These are phyloP conservation scores for Helicoverpa assulta DNA, from an alignment of 2,888 invertebrate genomes.

Conservation along the genomic window DNA sequence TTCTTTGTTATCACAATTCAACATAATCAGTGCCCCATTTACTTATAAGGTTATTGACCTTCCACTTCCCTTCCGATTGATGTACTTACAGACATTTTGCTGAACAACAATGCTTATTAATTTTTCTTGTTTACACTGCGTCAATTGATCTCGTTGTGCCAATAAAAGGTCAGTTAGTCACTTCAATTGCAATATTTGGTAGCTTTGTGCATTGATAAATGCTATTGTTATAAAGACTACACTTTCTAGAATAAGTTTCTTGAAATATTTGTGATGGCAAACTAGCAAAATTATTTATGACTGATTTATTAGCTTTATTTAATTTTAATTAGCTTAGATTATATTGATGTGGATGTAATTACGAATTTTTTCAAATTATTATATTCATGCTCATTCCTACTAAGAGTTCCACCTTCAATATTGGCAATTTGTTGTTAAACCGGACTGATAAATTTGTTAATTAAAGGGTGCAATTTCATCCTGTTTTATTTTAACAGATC, in stretches of 20 bases:
- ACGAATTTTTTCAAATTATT: too few relatives aligned
- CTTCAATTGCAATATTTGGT: constrained; percentile 33
- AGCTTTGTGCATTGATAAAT: constrained; percentile 24
- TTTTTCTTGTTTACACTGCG: constrained; percentile 62
- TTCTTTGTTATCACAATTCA: constrained; percentile 43
- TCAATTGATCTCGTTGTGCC: constrained; percentile 63
- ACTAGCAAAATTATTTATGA: too few relatives aligned
- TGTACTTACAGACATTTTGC: constrained; percentile 45
- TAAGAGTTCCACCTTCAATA: too few relatives aligned
- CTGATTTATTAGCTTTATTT: too few relatives aligned
- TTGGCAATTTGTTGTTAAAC: too few relatives aligned
- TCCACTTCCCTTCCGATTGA: constrained; percentile 72
- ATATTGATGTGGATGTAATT: too few relatives aligned
- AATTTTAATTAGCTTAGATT: too few relatives aligned
- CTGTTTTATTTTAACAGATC: too few relatives aligned
- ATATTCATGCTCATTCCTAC: too few relatives aligned
- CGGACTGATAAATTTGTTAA: too few relatives aligned
- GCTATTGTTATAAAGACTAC: not conserved
- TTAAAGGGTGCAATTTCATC: too few relatives aligned
- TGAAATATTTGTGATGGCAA: not conserved
- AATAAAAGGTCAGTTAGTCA: constrained; percentile 61
- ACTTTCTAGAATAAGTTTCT: not conserved
- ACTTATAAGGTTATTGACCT: constrained; percentile 71
- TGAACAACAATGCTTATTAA: constrained; percentile 60
- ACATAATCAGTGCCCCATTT: constrained; percentile 65